Base-by-base conservation (phyloP, 2,888 invertebrate species). In the Brenthis hecate region DNA sequence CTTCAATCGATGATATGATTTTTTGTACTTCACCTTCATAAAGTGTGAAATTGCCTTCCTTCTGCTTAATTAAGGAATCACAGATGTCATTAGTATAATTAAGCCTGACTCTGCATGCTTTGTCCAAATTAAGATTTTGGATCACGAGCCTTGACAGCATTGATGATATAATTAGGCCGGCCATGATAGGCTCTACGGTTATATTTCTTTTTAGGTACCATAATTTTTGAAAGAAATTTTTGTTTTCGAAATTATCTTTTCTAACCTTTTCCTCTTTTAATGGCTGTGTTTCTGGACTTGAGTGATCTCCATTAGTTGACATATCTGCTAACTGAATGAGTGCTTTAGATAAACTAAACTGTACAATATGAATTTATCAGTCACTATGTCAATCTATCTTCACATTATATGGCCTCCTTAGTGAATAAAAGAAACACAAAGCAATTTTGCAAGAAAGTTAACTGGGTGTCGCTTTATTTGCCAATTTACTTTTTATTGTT, bases 181-280 rank as follows among this genome's bases (percentile, higher is more conserved):
- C 95, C 56, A 96, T 83, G 88, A 96, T 94, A 0, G 96, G 96
- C 78, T 96, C 96, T 0, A 96, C 95, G 2, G 96, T 95, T 72
- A 96, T 94, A 80, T 94, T 95, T 14, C 85, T 84, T 74, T 90
- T 91, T 56, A 95, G 77, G 74, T 93, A 92, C 66, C 85, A 83
- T 80, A 94, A 87, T 78, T 94, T 95, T 75, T 94, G 89, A 14
- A 82, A 80, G 71, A 94, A 87, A 8, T 86, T 90, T 90, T 93
- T 94, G 1, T 91, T 84, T 71, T 88, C 75, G 50, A 74, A 71
- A 55, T 76, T 73, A 51, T 74, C 54, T 64, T 75, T 75, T 62
- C 74, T 66, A 50, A 66, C 68, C 71, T 78, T 76, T 65, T 79
- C 79, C 50, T 83, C 79, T 53, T 83, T 80, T 14, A 89, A 74